phyloP scores from a whole-genome alignment of 1,140 invertebrate genomes.

The Scaptomyza pallida region DNA sequence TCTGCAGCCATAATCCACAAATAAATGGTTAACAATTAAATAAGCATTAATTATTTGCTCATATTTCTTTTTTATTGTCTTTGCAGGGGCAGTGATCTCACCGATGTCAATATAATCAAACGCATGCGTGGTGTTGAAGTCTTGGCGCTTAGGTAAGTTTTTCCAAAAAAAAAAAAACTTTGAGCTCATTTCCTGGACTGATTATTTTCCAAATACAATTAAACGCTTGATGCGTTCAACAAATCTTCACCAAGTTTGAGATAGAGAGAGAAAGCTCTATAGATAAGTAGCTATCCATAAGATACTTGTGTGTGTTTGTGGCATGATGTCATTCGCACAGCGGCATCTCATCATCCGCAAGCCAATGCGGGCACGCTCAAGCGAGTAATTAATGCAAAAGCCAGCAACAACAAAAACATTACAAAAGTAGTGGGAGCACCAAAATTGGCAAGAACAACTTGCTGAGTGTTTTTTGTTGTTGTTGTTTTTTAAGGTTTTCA shows the following conservation, averaged over 20 bases:
- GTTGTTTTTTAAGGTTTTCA: conserved; percentile 22
- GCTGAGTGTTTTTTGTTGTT: conserved; percentile 4
- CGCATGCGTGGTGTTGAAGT: conserved; percentile 92
- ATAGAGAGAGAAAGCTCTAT: conserved; percentile 11
- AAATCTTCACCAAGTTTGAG: conserved; percentile 12
- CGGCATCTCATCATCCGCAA: conserved; percentile 45
- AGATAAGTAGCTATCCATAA: conserved; percentile 26
- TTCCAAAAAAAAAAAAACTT: neutral
- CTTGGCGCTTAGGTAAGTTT: conserved; percentile 89
- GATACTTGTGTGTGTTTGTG: conserved; percentile 37
- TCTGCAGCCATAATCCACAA: too few relatives aligned
- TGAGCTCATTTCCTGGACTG: conserved; percentile 41
- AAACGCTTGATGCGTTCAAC: conserved; percentile 12
- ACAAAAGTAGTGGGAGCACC: conserved; percentile 72
- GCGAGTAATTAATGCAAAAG: conserved; percentile 80
- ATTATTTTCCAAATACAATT: conserved; percentile 49
- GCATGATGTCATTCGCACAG: conserved; percentile 53
- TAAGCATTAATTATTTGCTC: conserved; percentile 24
- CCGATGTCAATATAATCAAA: conserved; percentile 90
- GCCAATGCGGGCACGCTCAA: conserved; percentile 72
- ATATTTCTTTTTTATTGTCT: conserved; percentile 66
- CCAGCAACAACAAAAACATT: conserved; percentile 30
- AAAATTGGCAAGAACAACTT: conserved; percentile 73
- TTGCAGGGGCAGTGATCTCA: conserved; percentile 92
- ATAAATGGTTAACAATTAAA: too few relatives aligned